Evolutionary conservation across 2,797 vertebrate species (phyloP), one percentile per base, ranked within the genome.

Genomic region (Harpagifer antarcticus): DNA sequence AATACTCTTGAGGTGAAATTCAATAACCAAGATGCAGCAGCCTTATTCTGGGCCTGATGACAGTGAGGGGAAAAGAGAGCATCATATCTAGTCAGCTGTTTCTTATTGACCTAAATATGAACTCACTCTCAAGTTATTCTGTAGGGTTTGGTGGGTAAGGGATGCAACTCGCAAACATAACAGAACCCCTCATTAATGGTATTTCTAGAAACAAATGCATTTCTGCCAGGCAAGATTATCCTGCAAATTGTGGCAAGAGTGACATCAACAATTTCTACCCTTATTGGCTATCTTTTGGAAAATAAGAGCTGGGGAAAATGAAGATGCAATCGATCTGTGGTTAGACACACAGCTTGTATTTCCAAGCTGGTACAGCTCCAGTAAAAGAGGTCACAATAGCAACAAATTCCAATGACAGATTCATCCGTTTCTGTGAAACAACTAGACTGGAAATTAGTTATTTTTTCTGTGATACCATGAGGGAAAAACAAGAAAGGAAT

Each of bases 121-220:
- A 90, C 92, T 83, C 67, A 3, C 70, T 63, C 57, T 56, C 13
- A 62, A 81, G 67, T 66, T 71, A 90, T 69, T 81, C 78, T 79
- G 64, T 65, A 42, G 72, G 68, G 74, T 77, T 88, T 83, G 74
- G 81, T 47, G 77, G 78, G 65, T 72, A 79, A 74, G 19, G n/a
- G 62, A 75, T 79, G 81, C 65, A 78, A 73, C 62, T 68, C 56
- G 63, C 65, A 88, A 83, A 89, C 67, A 85, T 74, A 87, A 85
- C 73, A 69, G 59, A 90, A 84, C 81, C 77, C 70, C 76, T 93
- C 83, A 91, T 91, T 89, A 91, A 86, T 78, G 53, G 44, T 92
- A 92, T 91, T 93, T 93, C 91, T 91, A 87, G 88, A 78, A 85
- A 87, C 86, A 89, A 82, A 82, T 57, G 19, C 19, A 79, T 76